Base-by-base conservation (phyloP, 2,888 invertebrate species). In the Mystacides longicornis region DNA sequence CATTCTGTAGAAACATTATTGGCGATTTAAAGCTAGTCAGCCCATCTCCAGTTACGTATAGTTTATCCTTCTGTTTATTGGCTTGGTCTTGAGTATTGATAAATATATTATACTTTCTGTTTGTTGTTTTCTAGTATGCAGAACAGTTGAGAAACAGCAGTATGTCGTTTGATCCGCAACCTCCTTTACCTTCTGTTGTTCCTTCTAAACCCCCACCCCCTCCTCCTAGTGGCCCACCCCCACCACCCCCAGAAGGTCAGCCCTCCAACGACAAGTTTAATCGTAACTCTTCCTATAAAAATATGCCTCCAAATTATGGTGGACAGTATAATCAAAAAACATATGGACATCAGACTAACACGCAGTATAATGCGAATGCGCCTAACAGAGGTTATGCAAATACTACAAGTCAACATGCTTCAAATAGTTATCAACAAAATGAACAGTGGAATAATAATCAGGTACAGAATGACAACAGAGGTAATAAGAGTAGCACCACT, bases 61-160 rank as follows among this genome's bases (percentile, higher is more conserved):
- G n/a, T n/a, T n/a, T n/a, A n/a, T n/a, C n/a, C n/a, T n/a, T n/a
- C n/a, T n/a, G n/a, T n/a, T n/a, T n/a, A n/a, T n/a, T n/a, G n/a
- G n/a, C n/a, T n/a, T n/a, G n/a, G n/a, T n/a, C n/a, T n/a, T n/a
- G n/a, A n/a, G n/a, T n/a, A n/a, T n/a, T n/a, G n/a, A n/a, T n/a
- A n/a, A n/a, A n/a, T n/a, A n/a, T n/a, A n/a, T n/a, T n/a, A n/a
- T n/a, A n/a, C n/a, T n/a, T n/a, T n/a, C n/a, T 46, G 16, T 16
- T 49, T 37, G 21, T 27, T 37, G 16, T 78, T 51, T 68, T 68
- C 51, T 66, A 77, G 75, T 75, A 72, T 68, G 66, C 70, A 1
- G 69, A 73, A 62, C 76, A 76, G 67, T 68, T 76, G 68, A 73
- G 72, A 63, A 65, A 68, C 21, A 65, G 71, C 56, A 70, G 71